A percentile compares a stretch with the other conserved stretches of the same genome.
Conservation (phyloP, 2,113 vertebrate species). For the Cyanoderma ruficeps region DNA sequence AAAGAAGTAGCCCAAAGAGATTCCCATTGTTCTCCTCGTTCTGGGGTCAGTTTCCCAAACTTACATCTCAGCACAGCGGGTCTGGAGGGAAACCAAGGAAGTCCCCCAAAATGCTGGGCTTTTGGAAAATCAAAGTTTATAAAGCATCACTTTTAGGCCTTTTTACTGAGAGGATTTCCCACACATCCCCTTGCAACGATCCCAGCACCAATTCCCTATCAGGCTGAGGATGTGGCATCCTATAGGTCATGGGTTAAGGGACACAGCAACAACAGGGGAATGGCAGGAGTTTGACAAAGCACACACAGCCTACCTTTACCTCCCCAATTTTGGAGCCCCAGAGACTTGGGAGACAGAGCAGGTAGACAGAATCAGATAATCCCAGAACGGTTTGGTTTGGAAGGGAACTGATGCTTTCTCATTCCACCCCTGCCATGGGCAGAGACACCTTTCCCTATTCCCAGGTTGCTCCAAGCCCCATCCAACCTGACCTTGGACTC, state of each 20-base stretch:
- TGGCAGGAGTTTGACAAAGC: neutral
- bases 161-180: neutral
- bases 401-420: neutral
- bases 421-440: rapidly evolving
- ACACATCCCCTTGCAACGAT: rapidly evolving
- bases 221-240: neutral
- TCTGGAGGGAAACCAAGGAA: neutral
- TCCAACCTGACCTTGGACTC: rapidly evolving
- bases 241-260: rapidly evolving
- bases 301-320: neutral
- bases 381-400: neutral
- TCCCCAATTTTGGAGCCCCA: neutral
- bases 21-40: slow-evolving; percentile 9
- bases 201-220: neutral
- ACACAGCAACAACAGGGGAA: rapidly evolving
- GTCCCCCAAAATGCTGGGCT: neutral
- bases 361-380: neutral
- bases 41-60: neutral
- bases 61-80: neutral
- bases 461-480: rapidly evolving
- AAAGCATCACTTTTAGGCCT: neutral
- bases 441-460: rapidly evolving
- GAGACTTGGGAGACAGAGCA: rapidly evolving
- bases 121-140: neutral
- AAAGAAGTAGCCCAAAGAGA: neutral